Percentiles rank a stretch among this genome's conserved stretches.
These are phyloP conservation scores for Zonitis immaculata DNA, from an alignment of 2,888 invertebrate species.

Conservation along the genomic window DNA sequence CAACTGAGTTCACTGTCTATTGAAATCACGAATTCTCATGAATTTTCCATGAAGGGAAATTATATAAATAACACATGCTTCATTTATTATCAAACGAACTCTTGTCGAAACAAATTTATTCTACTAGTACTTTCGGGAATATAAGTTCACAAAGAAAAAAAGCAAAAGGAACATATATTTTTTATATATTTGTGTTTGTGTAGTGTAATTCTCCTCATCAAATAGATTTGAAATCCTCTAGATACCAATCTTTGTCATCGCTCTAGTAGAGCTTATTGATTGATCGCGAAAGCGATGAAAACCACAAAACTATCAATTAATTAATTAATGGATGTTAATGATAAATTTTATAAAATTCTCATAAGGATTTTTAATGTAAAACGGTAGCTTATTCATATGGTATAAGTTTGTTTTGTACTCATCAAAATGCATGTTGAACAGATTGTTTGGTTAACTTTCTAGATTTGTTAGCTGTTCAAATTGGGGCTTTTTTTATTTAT, in stretches of 20 bases:
- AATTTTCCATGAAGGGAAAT: conserved; percentile 23
- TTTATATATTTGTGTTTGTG: neutral
- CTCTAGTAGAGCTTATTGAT: conserved; percentile 3
- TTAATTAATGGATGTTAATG: too few species aligned
- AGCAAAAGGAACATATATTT: neutral
- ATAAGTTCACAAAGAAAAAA: neutral
- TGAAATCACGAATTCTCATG: conserved; percentile 25
- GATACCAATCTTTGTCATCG: conserved; percentile 6
- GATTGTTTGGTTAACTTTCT: too few species aligned
- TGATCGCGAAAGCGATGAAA: too few species aligned
- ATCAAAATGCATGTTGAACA: too few species aligned
- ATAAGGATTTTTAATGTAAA: too few species aligned
- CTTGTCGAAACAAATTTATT: conserved; percentile 6
- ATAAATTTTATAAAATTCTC: too few species aligned
- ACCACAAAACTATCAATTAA: too few species aligned
- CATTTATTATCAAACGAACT: conserved; percentile 12
- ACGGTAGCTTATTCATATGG: too few species aligned
- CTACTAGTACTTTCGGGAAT: conserved; percentile 1
- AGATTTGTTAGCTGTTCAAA: too few species aligned
- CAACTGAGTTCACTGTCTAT: conserved; percentile 21
- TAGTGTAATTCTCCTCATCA: neutral
- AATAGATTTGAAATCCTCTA: neutral
- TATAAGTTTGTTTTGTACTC: too few species aligned
- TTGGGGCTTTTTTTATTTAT: too few species aligned
- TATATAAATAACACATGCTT: conserved; percentile 20